Conservation (phyloP, 2,888 invertebrate genomes). For the Alviniconcha strummeri region DNA sequence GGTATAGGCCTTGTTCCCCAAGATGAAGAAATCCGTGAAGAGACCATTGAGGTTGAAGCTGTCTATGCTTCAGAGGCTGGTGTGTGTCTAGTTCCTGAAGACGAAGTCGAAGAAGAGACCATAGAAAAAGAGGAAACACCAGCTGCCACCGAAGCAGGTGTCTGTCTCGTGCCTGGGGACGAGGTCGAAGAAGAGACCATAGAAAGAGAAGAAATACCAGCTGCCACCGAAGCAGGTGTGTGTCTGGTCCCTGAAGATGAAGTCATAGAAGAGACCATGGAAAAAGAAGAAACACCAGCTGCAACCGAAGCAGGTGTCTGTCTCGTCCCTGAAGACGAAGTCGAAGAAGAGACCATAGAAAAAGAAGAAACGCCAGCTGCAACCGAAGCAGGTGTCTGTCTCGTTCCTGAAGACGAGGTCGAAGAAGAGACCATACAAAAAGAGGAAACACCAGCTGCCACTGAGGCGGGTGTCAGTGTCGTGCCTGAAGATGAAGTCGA, state of each 20-base stretch:
- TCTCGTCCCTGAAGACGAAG: constrained; percentile 14
- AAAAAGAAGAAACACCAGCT: neutral
- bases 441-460: neutral
- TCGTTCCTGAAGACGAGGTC: neutral
- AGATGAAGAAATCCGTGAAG: constrained; percentile 25
- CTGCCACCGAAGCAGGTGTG: neutral
- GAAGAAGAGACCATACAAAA: constrained; percentile 1
- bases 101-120: constrained; percentile 18
- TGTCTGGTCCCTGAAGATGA: constrained; percentile 1
- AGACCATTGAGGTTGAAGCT: neutral
- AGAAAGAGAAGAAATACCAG: neutral
- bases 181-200: neutral
- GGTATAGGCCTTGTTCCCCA: neutral
- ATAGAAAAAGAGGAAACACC: neutral
- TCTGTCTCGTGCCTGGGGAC: constrained; percentile 9
- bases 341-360: constrained; percentile 1
- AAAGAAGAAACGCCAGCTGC: neutral
- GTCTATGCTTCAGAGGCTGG: neutral
- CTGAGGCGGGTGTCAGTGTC: too few relatives aligned
- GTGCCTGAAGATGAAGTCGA: too few relatives aligned
- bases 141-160: neutral
- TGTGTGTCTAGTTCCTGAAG: constrained; percentile 1
- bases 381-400: neutral
- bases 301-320: neutral
- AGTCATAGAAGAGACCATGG: neutral